Evolutionary conservation across 2,113 vertebrate species (phyloP).

Genomic region (Ibidorhyncha struthersii): DNA sequence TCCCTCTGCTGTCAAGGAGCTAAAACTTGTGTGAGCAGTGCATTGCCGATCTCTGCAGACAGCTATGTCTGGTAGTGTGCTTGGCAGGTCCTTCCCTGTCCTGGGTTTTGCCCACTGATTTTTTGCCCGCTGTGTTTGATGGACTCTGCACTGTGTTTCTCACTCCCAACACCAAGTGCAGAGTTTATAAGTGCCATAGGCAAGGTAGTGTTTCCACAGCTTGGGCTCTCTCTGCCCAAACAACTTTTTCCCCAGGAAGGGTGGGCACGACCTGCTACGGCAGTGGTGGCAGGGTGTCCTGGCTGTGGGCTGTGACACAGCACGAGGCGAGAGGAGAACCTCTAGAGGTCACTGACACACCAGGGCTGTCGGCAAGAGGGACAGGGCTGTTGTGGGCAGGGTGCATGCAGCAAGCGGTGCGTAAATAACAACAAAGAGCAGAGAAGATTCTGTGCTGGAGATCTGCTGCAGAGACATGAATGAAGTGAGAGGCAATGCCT

Average conservation of each 20-base stretch:
- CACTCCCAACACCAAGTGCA: not conserved
- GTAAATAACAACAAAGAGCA: not conserved
- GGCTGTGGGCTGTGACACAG: not conserved
- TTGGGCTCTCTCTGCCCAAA: fast-evolving
- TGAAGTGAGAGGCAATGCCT: not conserved
- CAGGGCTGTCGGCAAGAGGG: not conserved
- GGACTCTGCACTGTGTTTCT: fast-evolving
- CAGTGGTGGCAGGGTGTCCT: fast-evolving
- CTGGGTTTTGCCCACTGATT: not conserved
- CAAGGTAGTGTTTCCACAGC: fast-evolving
- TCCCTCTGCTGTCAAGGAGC: too few relatives aligned
- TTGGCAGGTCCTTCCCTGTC: fast-evolving
- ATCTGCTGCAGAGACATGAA: not conserved
- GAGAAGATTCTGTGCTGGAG: too few relatives aligned
- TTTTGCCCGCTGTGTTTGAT: fast-evolving
- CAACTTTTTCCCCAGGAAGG: not conserved
- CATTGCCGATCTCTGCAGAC: fast-evolving
- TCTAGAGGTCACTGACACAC: slow-evolving; percentile 69
- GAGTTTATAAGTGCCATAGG: not conserved
- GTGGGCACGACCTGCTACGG: not conserved
- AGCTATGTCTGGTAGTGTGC: not conserved
- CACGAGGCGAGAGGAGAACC: not conserved
- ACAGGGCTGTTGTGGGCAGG: not conserved
- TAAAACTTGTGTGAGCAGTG: not conserved
- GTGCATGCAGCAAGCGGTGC: not conserved